These are phyloP conservation scores for Phalanger gymnotis DNA, from an alignment of 2,797 vertebrate genomes.

Conservation along the genomic window DNA sequence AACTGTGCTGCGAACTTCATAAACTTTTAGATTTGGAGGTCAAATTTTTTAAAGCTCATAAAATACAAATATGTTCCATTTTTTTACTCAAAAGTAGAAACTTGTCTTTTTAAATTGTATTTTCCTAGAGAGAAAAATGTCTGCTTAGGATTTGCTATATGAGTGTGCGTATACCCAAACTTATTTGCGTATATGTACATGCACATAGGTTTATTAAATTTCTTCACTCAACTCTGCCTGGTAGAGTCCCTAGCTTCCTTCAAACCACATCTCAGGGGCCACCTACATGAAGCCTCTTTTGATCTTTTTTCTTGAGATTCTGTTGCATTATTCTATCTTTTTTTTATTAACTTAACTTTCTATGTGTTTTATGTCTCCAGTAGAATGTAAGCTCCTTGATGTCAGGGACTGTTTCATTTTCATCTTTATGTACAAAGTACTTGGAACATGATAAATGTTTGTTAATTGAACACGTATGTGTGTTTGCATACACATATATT, in stretches of 20 bases:
- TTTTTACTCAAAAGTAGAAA: background rate
- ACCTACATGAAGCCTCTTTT: background rate
- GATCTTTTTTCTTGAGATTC: background rate
- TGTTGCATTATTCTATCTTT: background rate
- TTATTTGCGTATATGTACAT: background rate
- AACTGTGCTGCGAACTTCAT: background rate
- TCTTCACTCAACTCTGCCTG: background rate
- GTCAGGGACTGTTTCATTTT: background rate
- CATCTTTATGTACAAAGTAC: background rate
- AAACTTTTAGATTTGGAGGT: background rate
- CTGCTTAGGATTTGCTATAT: background rate
- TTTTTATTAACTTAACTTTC: background rate
- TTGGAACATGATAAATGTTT: background rate
- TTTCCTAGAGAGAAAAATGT: background rate
- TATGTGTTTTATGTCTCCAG: background rate
- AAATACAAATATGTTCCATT: background rate
- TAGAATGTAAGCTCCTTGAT: background rate
- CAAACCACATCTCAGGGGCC: background rate
- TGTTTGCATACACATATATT: background rate
- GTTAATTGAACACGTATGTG: background rate
- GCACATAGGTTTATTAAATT: background rate
- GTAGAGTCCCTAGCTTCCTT: background rate
- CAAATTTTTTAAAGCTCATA: slow-evolving; percentile 25
- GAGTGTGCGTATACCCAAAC: background rate
- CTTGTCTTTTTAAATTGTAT: background rate